Evolutionary conservation across 92 coral and sea anemone species (phyloP).

Genomic region (Anthopleura xanthogrammica): DNA sequence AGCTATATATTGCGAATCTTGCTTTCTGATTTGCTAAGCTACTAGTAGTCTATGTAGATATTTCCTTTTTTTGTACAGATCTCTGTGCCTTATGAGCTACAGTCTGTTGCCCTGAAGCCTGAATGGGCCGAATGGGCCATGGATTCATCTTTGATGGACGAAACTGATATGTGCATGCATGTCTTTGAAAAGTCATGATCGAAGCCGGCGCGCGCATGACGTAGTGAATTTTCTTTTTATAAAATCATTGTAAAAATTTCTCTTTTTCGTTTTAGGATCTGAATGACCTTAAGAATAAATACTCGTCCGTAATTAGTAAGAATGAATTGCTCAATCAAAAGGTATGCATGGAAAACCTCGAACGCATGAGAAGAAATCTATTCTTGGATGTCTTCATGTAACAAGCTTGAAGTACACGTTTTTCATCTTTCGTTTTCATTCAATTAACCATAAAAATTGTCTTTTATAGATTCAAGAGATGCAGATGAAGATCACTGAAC

Average conservation of each 20-base stretch:
- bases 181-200: too few relatives aligned
- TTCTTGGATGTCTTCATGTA: too few relatives aligned
- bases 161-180: background rate
- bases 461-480: background rate
- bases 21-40: too few relatives aligned
- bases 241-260: too few relatives aligned
- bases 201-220: too few relatives aligned
- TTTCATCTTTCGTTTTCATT: background rate
- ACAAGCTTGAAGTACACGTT: background rate
- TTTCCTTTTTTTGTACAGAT: too few relatives aligned
- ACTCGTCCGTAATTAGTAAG: background rate
- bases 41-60: too few relatives aligned
- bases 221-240: too few relatives aligned
- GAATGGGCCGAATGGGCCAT: too few relatives aligned
- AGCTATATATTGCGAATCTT: too few relatives aligned
- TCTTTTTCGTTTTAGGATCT: background rate
- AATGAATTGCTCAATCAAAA: background rate
- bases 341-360: background rate
- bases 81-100: too few relatives aligned
- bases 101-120: too few relatives aligned
- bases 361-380: background rate
- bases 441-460: background rate
- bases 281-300: constrained; percentile 12
- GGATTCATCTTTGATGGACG: background rate
- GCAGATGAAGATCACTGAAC: background rate